A percentile compares a stretch with the other conserved stretches of the same genome.
Conservation (phyloP, 2,888 invertebrate genomes). For the Coleophora deauratella region DNA sequence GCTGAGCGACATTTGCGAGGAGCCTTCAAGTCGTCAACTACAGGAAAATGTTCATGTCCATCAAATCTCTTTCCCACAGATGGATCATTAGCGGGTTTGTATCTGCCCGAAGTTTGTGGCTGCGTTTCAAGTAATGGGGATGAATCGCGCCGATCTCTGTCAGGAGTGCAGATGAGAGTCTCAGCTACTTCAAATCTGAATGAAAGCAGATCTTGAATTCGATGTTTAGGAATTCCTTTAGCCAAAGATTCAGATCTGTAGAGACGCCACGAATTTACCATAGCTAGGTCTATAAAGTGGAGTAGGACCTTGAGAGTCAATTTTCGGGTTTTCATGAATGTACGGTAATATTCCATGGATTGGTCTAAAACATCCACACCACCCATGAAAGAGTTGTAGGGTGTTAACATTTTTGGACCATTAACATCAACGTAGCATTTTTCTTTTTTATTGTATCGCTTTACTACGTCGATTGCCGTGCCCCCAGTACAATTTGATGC, state of each 20-base stretch:
- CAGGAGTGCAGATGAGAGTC: conserved; percentile 6
- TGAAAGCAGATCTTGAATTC: conserved; percentile 4
- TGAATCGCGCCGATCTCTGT: conserved; percentile 4
- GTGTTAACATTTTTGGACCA: conserved; percentile 14
- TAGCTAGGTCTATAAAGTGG: conserved; percentile 22
- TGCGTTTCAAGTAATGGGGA: conserved; percentile 2
- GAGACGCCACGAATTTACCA: conserved; percentile 22
- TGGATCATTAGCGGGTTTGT: conserved; percentile 8
- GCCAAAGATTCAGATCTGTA: conserved; percentile 14
- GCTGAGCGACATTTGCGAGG: conserved; percentile 3
- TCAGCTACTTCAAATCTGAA: conserved; percentile 8
- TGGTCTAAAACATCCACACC: conserved; percentile 21
- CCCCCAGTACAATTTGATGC: conserved; percentile 16
- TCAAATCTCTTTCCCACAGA: conserved; percentile 10
- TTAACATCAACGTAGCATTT: conserved; percentile 15
- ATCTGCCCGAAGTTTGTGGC: conserved; percentile 1
- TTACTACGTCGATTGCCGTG: conserved; percentile 10
- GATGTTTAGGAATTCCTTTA: neutral
- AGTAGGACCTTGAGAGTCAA: conserved; percentile 26
- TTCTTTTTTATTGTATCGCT: conserved; percentile 16
- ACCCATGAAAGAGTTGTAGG: conserved; percentile 17
- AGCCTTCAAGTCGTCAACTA: conserved; percentile 10
- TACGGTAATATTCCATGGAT: neutral
- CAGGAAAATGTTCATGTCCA: conserved; percentile 11
- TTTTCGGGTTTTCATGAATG: conserved; percentile 25